Evolutionary conservation across 53 echinoderm and acorn worm species (phyloP).

Genomic region (Stichopus horrens): DNA sequence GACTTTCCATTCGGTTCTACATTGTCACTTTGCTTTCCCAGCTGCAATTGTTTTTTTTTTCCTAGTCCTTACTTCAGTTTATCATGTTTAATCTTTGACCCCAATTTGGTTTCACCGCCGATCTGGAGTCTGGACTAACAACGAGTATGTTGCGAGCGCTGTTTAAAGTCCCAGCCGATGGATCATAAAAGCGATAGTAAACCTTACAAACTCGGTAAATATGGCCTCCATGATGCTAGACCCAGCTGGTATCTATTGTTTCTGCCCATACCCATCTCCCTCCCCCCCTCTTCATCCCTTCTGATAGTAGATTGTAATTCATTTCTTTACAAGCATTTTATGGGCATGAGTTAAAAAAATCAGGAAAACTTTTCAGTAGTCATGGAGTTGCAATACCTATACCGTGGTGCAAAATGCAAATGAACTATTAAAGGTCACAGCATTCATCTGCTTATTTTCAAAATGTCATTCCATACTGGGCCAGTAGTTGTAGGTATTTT

Average conservation of each 20-base stretch:
- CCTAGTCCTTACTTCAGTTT: neutral
- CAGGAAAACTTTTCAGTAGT: neutral
- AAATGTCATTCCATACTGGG: too few relatives aligned
- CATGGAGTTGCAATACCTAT: neutral
- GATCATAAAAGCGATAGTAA: neutral
- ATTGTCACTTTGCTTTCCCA: neutral
- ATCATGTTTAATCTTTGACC: conserved; percentile 18
- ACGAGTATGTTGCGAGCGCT: neutral
- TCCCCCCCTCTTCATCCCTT: neutral
- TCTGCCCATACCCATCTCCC: neutral
- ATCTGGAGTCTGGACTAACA: neutral
- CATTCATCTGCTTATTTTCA: too few relatives aligned
- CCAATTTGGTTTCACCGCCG: neutral
- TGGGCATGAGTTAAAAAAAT: neutral
- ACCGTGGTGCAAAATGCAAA: too few relatives aligned
- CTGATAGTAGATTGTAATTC: neutral
- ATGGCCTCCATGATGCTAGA: neutral
- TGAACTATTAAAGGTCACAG: too few relatives aligned
- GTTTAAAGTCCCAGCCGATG: conserved; percentile 3
- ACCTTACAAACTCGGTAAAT: neutral
- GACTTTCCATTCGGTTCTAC: neutral
- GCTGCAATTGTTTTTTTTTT: neutral
- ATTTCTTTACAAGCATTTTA: neutral
- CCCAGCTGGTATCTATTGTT: neutral
- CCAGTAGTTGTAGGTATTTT: too few relatives aligned